These are phyloP conservation scores for Drosophila funebris DNA, from an alignment of 1,140 invertebrate species.

Conservation along the genomic window DNA sequence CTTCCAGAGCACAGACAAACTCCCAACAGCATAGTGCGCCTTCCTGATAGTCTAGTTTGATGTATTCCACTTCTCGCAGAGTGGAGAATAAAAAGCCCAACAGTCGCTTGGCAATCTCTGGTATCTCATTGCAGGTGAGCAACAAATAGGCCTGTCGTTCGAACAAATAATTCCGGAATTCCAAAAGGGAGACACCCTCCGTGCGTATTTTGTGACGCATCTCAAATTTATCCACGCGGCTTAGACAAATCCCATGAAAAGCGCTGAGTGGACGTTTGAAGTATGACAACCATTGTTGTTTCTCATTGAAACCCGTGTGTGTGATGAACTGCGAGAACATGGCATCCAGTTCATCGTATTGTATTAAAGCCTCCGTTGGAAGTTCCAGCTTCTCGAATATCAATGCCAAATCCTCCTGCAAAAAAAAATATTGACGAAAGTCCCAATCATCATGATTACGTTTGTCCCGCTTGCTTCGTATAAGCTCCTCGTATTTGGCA, in stretches of 20 bases:
- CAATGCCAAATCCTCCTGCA: slow-evolving; percentile 97
- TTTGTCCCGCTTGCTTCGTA: slow-evolving; percentile 94
- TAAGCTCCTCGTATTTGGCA: slow-evolving; percentile 94
- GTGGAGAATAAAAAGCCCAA: slow-evolving; percentile 79
- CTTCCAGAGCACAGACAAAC: slow-evolving; percentile 95
- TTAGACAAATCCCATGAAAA: slow-evolving; percentile 93
- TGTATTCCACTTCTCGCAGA: slow-evolving; percentile 74
- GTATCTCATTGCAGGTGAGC: slow-evolving; percentile 69
- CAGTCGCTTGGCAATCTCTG: slow-evolving; percentile 76
- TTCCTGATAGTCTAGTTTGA: slow-evolving; percentile 86
- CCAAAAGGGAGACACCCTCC: slow-evolving; percentile 90
- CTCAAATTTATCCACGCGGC: slow-evolving; percentile 87
- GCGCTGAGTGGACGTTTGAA: slow-evolving; percentile 91
- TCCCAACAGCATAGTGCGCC: slow-evolving; percentile 97
- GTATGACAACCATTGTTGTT: slow-evolving; percentile 91
- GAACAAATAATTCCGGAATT: slow-evolving; percentile 97
- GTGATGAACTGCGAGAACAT: slow-evolving; percentile 98
- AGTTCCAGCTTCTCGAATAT: slow-evolving; percentile 97
- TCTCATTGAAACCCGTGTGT: slow-evolving; percentile 94
- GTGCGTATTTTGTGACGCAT: slow-evolving; percentile 89
- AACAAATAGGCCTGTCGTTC: slow-evolving; percentile 91
- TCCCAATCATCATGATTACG: slow-evolving; percentile 96
- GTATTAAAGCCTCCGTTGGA: slow-evolving; percentile 96
- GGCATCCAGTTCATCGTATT: slow-evolving; percentile 98
- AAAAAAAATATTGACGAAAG: slow-evolving; percentile 96